Evolutionary conservation across 2,113 vertebrate genomes (phyloP), one percentile per base, ranked within the genome.

Genomic region (Phrynocephalus versicolor): DNA sequence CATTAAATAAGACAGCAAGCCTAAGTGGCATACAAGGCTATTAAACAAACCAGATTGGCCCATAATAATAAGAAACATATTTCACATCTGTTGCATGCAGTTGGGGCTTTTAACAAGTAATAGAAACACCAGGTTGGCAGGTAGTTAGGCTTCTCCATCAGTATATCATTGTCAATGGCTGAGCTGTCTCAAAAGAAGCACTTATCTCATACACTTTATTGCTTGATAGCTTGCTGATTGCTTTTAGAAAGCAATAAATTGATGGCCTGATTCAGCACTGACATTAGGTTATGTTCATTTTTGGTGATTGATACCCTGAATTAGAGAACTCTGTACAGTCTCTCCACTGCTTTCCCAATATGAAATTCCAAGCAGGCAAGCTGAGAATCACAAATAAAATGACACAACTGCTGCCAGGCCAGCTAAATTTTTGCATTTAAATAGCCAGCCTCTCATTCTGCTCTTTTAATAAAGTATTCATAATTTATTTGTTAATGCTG

Each of bases 201-300:
- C 96, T 97, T 97, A 95, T 85, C 95, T 94, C 94, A 92, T 95
- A 91, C 91, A 90, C 91, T 96, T 96, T 96, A 97, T 95, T 96
- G 96, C 95, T 94, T 95, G 96, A 96, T 96, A 95, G 94, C 94
- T 95, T 95, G 95, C 93, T 96, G 96, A 97, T 97, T 97, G 96
- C 96, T 96, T 96, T 96, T 95, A 95, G 94, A 96, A 96, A 95
- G 95, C 94, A 94, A 96, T 96, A 96, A 95, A 96, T 96, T 96
- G 95, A 94, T 96, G 95, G 94, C 90, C 95, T 94, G 95, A 96
- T 96, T 96, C 94, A 95, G 92, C 92, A 91, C 84, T 95, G 96
- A 95, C 93, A 95, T 95, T 94, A 94, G 94, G 94, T 95, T 96
- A 91, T 94, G 93, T 95, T 96, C 96, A 95, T 96, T 95, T 93